These are phyloP conservation scores for Sternarchorhynchus goeldii DNA, from an alignment of 2,797 vertebrate genomes.

Conservation along the genomic window DNA sequence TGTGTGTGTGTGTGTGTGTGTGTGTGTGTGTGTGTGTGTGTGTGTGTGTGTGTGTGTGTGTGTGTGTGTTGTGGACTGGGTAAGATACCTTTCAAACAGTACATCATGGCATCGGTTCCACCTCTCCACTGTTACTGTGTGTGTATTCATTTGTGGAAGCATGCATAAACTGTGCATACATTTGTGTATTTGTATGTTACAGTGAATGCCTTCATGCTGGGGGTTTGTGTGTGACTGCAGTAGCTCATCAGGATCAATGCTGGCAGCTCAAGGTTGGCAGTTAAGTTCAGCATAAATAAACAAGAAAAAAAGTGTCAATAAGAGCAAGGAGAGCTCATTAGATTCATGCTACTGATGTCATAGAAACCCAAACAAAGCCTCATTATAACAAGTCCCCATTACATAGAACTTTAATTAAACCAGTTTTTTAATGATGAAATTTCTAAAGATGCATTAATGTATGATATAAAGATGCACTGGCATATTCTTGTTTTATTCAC, in stretches of 20 bases:
- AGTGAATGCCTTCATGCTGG: not conserved
- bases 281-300: constrained; percentile 23
- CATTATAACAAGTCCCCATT: not conserved
- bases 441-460: not conserved
- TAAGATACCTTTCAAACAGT: too few relatives aligned
- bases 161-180: not conserved
- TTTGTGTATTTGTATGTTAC: not conserved
- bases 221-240: constrained; percentile 6
- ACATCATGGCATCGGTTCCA: too few relatives aligned
- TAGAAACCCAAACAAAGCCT: not conserved
- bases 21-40: too few relatives aligned
- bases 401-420: not conserved
- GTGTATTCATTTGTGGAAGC: too few relatives aligned
- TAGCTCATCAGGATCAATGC: constrained; percentile 34
- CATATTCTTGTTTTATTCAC: not conserved
- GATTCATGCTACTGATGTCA: not conserved
- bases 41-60: not conserved
- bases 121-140: too few relatives aligned
- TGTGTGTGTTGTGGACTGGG: too few relatives aligned
- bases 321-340: not conserved
- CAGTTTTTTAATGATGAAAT: not conserved
- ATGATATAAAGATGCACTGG: too few relatives aligned
- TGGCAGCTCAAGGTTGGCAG: constrained; percentile 7
- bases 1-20: too few relatives aligned
- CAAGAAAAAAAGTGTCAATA: constrained; percentile 2